These are phyloP conservation scores for Ciconia boyciana DNA, from an alignment of 2,113 vertebrate genomes.

Conservation along the genomic window DNA sequence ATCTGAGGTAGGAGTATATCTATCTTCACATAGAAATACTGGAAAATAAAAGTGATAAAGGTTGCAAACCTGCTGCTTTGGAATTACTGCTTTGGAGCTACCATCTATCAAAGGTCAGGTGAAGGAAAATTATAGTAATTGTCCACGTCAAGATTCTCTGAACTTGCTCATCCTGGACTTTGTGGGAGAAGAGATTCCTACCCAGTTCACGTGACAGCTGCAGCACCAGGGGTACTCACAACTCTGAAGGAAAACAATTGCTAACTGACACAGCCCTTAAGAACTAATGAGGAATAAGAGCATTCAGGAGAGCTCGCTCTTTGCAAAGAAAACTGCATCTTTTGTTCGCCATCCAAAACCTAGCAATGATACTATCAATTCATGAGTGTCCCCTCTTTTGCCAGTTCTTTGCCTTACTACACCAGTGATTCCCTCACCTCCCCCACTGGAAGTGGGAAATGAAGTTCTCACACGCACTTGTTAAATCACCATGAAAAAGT, in stretches of 20 bases:
- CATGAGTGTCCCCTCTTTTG: not conserved
- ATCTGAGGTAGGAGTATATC: not conserved
- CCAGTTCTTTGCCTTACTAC: not conserved
- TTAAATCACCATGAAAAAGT: not conserved
- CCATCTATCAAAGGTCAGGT: not conserved
- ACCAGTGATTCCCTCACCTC: not conserved
- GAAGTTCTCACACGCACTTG: not conserved
- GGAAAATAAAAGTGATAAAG: not conserved
- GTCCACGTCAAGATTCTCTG: not conserved
- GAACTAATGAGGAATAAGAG: not conserved
- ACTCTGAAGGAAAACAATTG: not conserved
- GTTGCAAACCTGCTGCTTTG: not conserved
- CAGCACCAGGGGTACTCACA: not conserved
- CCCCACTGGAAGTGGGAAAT: not conserved
- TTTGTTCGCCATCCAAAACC: not conserved
- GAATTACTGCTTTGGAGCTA: not conserved
- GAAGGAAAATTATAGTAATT: not conserved
- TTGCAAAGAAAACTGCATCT: not conserved
- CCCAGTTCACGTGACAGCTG: not conserved
- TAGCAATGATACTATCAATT: not conserved
- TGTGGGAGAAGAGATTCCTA: not conserved
- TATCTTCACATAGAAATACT: not conserved
- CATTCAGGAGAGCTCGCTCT: not conserved
- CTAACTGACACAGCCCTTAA: not conserved
- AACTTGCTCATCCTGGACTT: not conserved